Evolutionary conservation across 1,140 invertebrate genomes (phyloP), one percentile per base, ranked within the genome.

Genomic region (Pogonomyrmex californicus): DNA sequence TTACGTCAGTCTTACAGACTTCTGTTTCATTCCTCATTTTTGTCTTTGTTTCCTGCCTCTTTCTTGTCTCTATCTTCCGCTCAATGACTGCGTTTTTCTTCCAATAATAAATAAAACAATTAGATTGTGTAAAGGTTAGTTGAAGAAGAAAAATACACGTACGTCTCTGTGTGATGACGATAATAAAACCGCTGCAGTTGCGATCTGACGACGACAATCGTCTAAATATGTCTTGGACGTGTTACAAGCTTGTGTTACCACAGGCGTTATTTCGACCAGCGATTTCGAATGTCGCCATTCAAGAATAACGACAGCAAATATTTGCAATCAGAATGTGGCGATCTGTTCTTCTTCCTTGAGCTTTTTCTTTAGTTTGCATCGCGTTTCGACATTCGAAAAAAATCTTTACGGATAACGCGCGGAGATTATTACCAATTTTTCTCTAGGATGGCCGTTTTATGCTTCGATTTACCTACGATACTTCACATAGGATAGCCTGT

Each of bases 221-320:
- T 89, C 86, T 89, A 90, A 90, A 89, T 89, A 90, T 62, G 81
- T 90, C 87, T 87, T 90, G 89, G 88, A 89, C 47, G 44, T 56
- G 68, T 81, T 56, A 62, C 86, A 87, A 89, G 14, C 66, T 63
- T 54, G 66, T 81, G 83, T 90, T 90, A 60, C 70, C 33, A 76
- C 51, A 56, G 70, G 75, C 68, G 77, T 79, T 60, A 49, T 87
- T 82, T 87, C 70, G 87, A 87, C 58, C 82, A 33, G 51, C 30
- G 51, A 81, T 54, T 81, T 44, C 66, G 60, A 41, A 5, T 75
- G 88, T 85, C 87, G 87, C 76, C 85, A 87, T 79, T 58, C 60
- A 70, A 14, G 65, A 47, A 86, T 87, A 71, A 89, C 87, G 71
- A 47, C 41, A 49, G 10, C 56, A n/a, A 1, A 14, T 30, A 71